Percentiles rank a stretch among this genome's conserved stretches.
Evolutionary conservation across 2,888 invertebrate genomes (phyloP).

Genomic region (Sinopyrophorus schimmeli): DNA sequence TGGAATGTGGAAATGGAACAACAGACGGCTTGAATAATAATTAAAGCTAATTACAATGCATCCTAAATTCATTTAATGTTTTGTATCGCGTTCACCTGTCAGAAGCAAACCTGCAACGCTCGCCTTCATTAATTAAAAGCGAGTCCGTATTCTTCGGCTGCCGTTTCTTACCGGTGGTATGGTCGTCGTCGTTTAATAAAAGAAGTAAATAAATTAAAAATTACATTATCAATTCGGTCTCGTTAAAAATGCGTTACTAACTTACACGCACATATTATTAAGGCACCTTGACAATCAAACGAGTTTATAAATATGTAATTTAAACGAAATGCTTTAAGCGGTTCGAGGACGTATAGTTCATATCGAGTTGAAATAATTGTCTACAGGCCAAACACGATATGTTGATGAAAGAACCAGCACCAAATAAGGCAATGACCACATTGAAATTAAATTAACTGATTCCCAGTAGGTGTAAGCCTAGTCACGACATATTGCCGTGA

Average conservation of each 20-base stretch:
- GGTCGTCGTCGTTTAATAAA: no score
- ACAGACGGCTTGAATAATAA: no score
- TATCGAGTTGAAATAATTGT: conserved; percentile 32
- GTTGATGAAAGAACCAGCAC: conserved; percentile 39
- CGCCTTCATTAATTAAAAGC: conserved; percentile 12
- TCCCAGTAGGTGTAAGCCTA: conserved; percentile 39
- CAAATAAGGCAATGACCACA: conserved; percentile 40
- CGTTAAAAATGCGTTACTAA: conserved; percentile 6
- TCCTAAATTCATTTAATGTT: conserved; percentile 12
- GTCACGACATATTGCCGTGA: conserved; percentile 34
- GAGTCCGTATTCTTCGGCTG: conserved; percentile 3
- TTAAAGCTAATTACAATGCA: conserved; percentile 16
- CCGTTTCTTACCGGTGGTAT: no score
- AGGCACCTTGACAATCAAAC: conserved; percentile 13
- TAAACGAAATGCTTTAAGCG: conserved; percentile 6
- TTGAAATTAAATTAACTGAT: conserved; percentile 42
- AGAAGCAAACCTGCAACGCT: conserved; percentile 8
- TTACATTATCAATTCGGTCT: conserved; percentile 4
- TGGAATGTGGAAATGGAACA: no score
- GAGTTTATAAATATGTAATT: conserved; percentile 14
- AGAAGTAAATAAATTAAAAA: conserved; percentile 11
- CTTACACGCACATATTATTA: conserved; percentile 3
- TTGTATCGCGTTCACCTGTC: conserved; percentile 16
- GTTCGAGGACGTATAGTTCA: conserved; percentile 13
- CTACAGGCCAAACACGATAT: conserved; percentile 40